Conservation (phyloP, 2,113 vertebrate genomes). For the Etheostoma cragini region DNA sequence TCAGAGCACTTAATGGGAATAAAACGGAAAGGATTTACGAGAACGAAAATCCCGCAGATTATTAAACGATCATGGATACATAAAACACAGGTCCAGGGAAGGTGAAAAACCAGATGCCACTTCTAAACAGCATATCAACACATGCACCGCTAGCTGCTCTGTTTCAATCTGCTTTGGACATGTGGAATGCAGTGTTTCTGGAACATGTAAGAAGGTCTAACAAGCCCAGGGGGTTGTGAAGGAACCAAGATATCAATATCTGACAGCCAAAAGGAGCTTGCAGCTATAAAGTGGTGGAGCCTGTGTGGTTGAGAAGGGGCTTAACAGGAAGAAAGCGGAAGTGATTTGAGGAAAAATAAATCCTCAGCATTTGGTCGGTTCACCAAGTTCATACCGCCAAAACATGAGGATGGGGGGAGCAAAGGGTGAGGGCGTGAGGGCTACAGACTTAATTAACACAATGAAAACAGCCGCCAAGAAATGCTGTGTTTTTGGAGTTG, state of each 20-base stretch:
- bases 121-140: constrained; percentile 45
- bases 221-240: constrained; percentile 20
- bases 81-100: constrained; percentile 39
- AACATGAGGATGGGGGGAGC: constrained; percentile 57
- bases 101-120: constrained; percentile 55
- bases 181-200: constrained; percentile 41
- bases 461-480: constrained; percentile 76
- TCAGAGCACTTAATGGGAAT: constrained; percentile 44
- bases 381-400: constrained; percentile 72
- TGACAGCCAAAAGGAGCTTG: constrained; percentile 50
- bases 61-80: constrained; percentile 51
- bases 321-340: constrained; percentile 67
- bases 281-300: constrained; percentile 54
- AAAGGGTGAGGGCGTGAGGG: constrained; percentile 33
- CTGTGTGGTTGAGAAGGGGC: constrained; percentile 46
- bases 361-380: constrained; percentile 65
- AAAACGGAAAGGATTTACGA: constrained; percentile 63
- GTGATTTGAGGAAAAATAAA: constrained; percentile 73
- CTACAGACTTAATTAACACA: constrained; percentile 77
- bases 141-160: constrained; percentile 10
- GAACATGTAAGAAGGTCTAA: constrained; percentile 55
- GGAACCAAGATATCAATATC: constrained; percentile 56
- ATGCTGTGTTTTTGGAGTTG: constrained; percentile 62
- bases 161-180: constrained; percentile 27
- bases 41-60: constrained; percentile 55